These are phyloP conservation scores for Chlamydotis undulata DNA, from an alignment of 2,113 vertebrate genomes.

Conservation along the genomic window DNA sequence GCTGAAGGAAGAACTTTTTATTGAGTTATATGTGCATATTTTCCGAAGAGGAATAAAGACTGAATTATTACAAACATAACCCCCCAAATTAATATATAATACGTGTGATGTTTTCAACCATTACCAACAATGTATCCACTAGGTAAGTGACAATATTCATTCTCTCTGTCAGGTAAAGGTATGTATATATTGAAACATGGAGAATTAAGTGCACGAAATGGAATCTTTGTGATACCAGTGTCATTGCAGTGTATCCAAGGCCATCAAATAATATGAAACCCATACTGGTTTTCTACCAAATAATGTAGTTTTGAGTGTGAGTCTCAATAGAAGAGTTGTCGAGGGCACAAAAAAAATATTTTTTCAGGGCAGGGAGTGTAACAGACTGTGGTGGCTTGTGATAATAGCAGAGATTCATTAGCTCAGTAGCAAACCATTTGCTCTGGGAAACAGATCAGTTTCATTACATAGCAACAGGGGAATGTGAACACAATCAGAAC, in stretches of 20 bases:
- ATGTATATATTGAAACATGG: neutral
- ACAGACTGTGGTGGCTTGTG: neutral
- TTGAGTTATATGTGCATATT: neutral
- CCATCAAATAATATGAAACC: neutral
- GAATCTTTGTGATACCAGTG: neutral
- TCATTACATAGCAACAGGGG: slow-evolving; percentile 20
- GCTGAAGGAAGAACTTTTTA: neutral
- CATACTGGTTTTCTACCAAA: neutral
- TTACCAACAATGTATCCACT: neutral
- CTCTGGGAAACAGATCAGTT: slow-evolving; percentile 24
- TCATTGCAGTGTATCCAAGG: neutral
- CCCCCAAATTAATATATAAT: neutral
- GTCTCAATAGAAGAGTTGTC: neutral
- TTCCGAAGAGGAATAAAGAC: neutral
- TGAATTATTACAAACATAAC: neutral
- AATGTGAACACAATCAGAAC: slow-evolving; percentile 10
- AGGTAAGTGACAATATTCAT: neutral
- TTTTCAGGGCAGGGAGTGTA: neutral
- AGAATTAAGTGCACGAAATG: neutral
- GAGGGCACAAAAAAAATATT: neutral
- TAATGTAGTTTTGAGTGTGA: neutral
- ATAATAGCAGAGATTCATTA: slow-evolving; percentile 13
- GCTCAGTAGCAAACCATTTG: slow-evolving; percentile 28
- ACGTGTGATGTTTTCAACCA: neutral
- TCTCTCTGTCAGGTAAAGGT: neutral